Conservation (phyloP, 2,113 vertebrate species). For the Engraulis encrasicolus region DNA sequence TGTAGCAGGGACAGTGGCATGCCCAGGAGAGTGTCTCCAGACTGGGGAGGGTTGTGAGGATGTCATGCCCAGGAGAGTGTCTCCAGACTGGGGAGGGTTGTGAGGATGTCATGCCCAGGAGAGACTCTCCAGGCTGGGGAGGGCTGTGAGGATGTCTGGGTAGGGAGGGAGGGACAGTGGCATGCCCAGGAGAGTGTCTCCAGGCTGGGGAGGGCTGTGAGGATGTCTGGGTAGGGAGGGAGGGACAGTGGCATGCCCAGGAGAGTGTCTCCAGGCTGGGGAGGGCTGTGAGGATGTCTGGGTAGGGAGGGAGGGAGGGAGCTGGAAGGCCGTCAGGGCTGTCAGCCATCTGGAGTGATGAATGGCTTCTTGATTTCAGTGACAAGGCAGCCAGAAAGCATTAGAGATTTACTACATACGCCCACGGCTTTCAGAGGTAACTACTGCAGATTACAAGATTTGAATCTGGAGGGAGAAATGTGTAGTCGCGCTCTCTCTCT, state of each 20-base stretch:
- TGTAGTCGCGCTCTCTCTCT: too few species aligned
- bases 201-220: too few species aligned
- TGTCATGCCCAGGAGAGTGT: too few species aligned
- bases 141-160: background rate
- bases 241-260: too few species aligned
- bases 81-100: background rate
- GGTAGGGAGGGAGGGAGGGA: too few species aligned
- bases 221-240: background rate
- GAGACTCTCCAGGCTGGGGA: background rate
- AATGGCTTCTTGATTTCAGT: slow-evolving; percentile 74
- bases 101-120: too few species aligned
- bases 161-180: too few species aligned
- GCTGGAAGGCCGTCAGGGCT: slow-evolving; percentile 46
- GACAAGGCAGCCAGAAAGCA: slow-evolving; percentile 75
- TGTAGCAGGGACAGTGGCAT: background rate
- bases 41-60: too few species aligned
- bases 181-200: too few species aligned
- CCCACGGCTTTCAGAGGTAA: slow-evolving; percentile 70
- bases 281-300: background rate
- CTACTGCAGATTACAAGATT: slow-evolving; percentile 75
- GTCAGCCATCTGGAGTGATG: slow-evolving; percentile 71
- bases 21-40: background rate
- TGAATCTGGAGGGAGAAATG: slow-evolving; percentile 61
- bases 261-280: background rate
- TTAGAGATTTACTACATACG: slow-evolving; percentile 51